phyloP scores from a whole-genome alignment of 2,888 invertebrate genomes.

The Thymelicus lineola region DNA sequence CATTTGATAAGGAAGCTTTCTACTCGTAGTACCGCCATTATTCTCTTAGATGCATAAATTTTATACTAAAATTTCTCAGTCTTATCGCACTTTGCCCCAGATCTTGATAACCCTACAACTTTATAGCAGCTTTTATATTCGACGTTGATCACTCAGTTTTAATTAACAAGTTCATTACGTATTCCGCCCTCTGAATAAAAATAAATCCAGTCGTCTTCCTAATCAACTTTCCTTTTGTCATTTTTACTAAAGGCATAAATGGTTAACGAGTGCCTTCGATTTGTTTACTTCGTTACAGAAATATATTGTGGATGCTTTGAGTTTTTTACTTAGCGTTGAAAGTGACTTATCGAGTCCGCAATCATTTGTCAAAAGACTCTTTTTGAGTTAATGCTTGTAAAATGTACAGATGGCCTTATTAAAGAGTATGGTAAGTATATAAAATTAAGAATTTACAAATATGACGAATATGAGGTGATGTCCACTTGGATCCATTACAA shows the following conservation, averaged over 20 bases:
- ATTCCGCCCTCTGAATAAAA: conserved; percentile 46
- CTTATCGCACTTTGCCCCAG: conserved; percentile 55
- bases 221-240: conserved; percentile 38
- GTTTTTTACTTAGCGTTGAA: neutral
- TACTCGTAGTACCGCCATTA: conserved; percentile 17
- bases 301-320: neutral
- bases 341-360: neutral
- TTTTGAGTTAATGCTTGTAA: too few species aligned
- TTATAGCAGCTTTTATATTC: conserved; percentile 61
- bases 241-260: conserved; percentile 33
- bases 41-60: conserved; percentile 50
- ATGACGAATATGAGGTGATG: too few species aligned
- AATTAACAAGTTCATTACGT: conserved; percentile 63
- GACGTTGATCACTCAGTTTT: conserved; percentile 60
- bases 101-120: conserved; percentile 55
- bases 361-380: too few species aligned
- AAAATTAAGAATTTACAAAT: too few species aligned
- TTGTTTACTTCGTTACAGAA: conserved; percentile 33
- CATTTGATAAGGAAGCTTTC: neutral
- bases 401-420: too few species aligned
- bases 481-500: too few species aligned
- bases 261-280: conserved; percentile 32
- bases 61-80: conserved; percentile 43
- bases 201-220: conserved; percentile 33
- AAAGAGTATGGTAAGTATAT: too few species aligned